Conservation (phyloP, 1,140 invertebrate genomes). For the Lethrus apterus region DNA sequence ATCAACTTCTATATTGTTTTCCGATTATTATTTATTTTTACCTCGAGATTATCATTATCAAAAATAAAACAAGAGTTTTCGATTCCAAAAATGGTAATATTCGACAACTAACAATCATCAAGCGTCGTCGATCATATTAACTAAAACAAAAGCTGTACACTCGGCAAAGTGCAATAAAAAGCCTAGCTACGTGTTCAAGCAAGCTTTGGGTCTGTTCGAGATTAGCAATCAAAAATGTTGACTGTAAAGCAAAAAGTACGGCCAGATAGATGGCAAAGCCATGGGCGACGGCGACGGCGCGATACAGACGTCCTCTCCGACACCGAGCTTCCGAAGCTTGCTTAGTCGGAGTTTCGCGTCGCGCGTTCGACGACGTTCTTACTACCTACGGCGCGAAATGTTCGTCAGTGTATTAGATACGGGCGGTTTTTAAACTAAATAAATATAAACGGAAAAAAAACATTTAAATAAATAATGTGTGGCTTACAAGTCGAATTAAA, state of each 20-base stretch:
- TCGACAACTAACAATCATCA: background rate
- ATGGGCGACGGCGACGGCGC: slow-evolving; percentile 20
- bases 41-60: background rate
- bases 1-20: too few species aligned
- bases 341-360: slow-evolving; percentile 17
- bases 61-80: background rate
- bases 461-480: too few species aligned
- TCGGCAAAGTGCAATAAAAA: slow-evolving; percentile 12
- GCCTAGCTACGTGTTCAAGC: too few species aligned
- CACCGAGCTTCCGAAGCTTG: too few species aligned
- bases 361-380: too few species aligned
- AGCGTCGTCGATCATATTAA: background rate
- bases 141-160: background rate
- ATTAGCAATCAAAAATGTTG: slow-evolving; percentile 30
- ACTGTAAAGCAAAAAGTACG: slow-evolving; percentile 23
- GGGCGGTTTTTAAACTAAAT: too few species aligned
- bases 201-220: slow-evolving; percentile 22
- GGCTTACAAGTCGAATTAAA: too few species aligned
- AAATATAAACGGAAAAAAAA: too few species aligned
- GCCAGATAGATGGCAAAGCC: slow-evolving; percentile 22
- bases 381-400: too few species aligned
- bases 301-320: slow-evolving; percentile 15
- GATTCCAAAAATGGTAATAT: background rate
- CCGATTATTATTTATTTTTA: too few species aligned
- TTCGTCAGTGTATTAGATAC: too few species aligned